These are phyloP conservation scores for Thelohanellus kitauei DNA, from an alignment of 30 jellyfish, hydroid and myxozoan genomes.

Conservation along the genomic window DNA sequence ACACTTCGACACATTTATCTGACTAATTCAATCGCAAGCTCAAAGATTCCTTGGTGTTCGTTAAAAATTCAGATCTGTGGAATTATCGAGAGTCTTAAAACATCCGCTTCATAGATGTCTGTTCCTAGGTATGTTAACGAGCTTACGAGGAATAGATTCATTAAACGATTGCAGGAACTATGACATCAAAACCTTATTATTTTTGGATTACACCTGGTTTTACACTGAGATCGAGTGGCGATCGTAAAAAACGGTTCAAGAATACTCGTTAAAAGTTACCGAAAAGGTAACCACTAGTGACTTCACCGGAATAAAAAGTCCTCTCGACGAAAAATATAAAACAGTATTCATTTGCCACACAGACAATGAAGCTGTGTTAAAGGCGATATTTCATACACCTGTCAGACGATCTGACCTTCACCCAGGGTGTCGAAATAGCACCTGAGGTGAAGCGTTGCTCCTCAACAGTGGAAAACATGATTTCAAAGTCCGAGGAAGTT, in stretches of 20 bases:
- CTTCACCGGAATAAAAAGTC: constrained; percentile 6
- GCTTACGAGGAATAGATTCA: constrained; percentile 3
- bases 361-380: constrained; percentile 9
- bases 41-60: constrained; percentile 2
- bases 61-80: constrained; percentile 6
- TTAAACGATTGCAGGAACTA: constrained; percentile 2
- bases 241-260: constrained; percentile 13
- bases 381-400: constrained; percentile 1
- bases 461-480: constrained; percentile 3
- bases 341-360: constrained; percentile 7
- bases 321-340: constrained; percentile 12
- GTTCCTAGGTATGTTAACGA: constrained; percentile 2
- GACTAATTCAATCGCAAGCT: constrained; percentile 5
- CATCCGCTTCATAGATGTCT: no score
- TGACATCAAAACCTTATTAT: constrained; percentile 11
- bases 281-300: constrained; percentile 15
- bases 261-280: constrained; percentile 3
- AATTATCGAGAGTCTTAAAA: constrained; percentile 1
- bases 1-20: no score
- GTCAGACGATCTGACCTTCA: constrained; percentile 7
- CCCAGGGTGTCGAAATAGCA: constrained; percentile 5
- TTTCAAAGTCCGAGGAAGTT: constrained; percentile 3
- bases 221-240: constrained; percentile 2
- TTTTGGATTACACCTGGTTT: constrained; percentile 10
- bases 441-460: constrained; percentile 5